phyloP scores from a whole-genome alignment of 2,888 invertebrate species.

The Prosopocoilus inquinatus region DNA sequence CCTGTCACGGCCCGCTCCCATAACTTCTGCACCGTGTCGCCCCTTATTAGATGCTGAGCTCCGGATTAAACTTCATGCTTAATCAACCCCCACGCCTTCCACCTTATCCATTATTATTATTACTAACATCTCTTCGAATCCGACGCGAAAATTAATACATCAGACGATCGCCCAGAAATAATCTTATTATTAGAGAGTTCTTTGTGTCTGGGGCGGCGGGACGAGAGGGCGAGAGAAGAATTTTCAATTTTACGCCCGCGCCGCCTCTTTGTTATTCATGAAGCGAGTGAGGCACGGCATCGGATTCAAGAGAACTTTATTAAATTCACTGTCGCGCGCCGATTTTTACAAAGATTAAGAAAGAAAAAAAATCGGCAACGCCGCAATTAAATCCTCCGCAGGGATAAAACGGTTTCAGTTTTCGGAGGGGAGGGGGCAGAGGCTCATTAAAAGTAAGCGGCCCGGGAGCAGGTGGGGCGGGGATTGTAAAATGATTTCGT shows the following conservation, averaged over 20 bases:
- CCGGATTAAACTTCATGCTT: conserved; percentile 18
- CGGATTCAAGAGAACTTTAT: too few species aligned
- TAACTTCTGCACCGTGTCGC: conserved; percentile 18
- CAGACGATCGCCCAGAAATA: neutral
- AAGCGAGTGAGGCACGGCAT: too few species aligned
- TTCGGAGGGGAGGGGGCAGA: conserved; percentile 23
- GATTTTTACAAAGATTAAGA: too few species aligned
- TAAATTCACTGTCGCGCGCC: too few species aligned
- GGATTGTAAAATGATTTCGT: conserved; percentile 20
- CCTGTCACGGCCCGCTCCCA: conserved; percentile 24
- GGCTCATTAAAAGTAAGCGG: conserved; percentile 26
- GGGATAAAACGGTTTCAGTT: conserved; percentile 27
- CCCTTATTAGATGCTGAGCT: conserved; percentile 12
- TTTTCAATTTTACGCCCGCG: too few species aligned
- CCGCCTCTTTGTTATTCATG: too few species aligned
- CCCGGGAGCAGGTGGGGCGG: conserved; percentile 24
- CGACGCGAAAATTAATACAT: neutral
- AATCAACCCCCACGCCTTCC: conserved; percentile 27
- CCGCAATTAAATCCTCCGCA: conserved; percentile 27
- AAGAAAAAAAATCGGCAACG: conserved; percentile 18
- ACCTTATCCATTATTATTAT: conserved; percentile 7
- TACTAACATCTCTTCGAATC: neutral
- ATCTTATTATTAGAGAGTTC: conserved; percentile 8
- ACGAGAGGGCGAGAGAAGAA: too few species aligned
- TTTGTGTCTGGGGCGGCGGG: neutral